Evolutionary conservation across 2,888 invertebrate genomes (phyloP).

Genomic region (Pollenia labialis): DNA sequence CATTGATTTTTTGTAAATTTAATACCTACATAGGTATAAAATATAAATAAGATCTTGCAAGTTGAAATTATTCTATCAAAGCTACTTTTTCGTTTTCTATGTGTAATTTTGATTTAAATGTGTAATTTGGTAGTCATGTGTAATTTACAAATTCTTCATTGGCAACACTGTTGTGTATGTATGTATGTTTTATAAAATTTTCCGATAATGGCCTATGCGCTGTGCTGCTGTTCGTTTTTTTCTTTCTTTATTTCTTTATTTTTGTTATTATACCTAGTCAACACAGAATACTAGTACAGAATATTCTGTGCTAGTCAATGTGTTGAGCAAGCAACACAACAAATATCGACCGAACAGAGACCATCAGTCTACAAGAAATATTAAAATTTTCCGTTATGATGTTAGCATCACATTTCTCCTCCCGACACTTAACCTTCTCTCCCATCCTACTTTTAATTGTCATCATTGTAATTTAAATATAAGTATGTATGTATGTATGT

Average conservation of each 20-base stretch:
- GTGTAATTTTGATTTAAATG: no score
- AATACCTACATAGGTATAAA: no score
- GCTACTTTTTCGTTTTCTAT: no score
- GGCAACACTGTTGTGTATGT: conserved; percentile 12
- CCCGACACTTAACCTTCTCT: background rate
- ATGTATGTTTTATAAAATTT: conserved; percentile 61
- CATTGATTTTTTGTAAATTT: no score
- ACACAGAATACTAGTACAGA: no score
- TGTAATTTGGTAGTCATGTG: background rate
- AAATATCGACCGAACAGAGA: conserved; percentile 21
- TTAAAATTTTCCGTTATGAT: conserved; percentile 37
- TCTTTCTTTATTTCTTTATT: background rate
- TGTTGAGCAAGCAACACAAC: conserved; percentile 36
- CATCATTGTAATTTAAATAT: no score
- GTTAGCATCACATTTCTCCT: conserved; percentile 19
- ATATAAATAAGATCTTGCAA: no score
- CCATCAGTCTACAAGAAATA: conserved; percentile 15
- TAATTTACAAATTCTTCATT: background rate
- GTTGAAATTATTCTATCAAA: no score
- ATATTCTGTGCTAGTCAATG: background rate
- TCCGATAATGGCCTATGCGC: conserved; percentile 61
- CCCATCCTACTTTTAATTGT: background rate
- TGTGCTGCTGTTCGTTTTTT: conserved; percentile 35
- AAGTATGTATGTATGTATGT: no score
- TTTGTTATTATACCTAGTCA: conserved; percentile 3